These are phyloP conservation scores for Acyrthosiphon pisum DNA, from an alignment of 1,140 invertebrate species.

Conservation along the genomic window DNA sequence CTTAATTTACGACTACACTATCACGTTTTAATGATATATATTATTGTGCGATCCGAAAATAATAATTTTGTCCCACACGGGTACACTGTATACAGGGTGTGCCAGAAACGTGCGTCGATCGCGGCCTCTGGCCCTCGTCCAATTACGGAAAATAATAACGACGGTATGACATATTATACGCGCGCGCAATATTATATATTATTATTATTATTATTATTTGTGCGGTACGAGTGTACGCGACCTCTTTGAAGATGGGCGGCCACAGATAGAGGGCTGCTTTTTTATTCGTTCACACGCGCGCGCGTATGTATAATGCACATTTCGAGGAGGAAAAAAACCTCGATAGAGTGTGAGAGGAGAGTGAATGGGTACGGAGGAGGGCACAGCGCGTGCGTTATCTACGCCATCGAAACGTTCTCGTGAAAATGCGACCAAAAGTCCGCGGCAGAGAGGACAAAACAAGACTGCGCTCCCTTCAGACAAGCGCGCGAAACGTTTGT, in stretches of 20 bases:
- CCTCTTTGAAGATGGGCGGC: slow-evolving; percentile 30
- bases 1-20: neutral
- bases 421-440: slow-evolving; percentile 12
- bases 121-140: slow-evolving; percentile 10
- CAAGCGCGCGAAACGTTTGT: neutral
- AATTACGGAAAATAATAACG: neutral
- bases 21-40: neutral
- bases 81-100: neutral
- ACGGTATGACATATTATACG: neutral
- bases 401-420: neutral
- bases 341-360: neutral
- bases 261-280: neutral
- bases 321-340: neutral
- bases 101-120: slow-evolving; percentile 21
- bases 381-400: slow-evolving; percentile 25
- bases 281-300: neutral
- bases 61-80: neutral
- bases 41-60: neutral
- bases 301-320: neutral
- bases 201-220: neutral
- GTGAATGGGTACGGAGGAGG: neutral
- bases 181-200: neutral
- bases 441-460: neutral
- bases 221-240: neutral
- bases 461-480: neutral